Evolutionary conservation across 2,888 invertebrate genomes (phyloP), one percentile per base, ranked within the genome.

Genomic region (Coelinius sp.): DNA sequence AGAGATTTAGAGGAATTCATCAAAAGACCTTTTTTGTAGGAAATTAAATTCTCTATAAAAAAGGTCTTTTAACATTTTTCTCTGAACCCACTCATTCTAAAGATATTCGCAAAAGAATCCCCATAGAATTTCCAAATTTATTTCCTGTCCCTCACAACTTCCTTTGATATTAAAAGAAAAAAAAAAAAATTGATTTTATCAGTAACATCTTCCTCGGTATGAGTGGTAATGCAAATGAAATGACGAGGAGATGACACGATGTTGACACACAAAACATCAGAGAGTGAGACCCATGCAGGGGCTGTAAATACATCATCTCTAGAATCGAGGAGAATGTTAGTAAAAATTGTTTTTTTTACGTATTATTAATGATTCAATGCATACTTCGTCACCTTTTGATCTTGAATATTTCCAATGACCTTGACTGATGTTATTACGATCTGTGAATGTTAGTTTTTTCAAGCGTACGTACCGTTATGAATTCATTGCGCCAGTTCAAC

Each of bases 401-500:
- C n/a, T 67, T 67, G 4, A 10, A 41, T 0, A 49, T 46, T 41
- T 41, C 52, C 52, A 64, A 63, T 56, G 27, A 41, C 25, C 25
- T 20, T 68, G 53, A 62, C 17, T 49, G 17, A 63, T 38, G 31
- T 25, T 52, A 22, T 14, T 49, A 52, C 52, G 24, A 70, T 25
- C 10, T 41, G 46, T 66, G 20, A 59, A 44, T 67, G 52, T 67
- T 38, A 67, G 44, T n/a, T 53, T 52, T 49, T 27, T 66, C 62
- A 62, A 62, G 72, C 72, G 14, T 72, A 72, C 72, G 68, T 72
- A 72, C 72, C 72, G 24, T 71, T 53, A 72, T 68, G 53, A 64
- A 53, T 49, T 38, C 49, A 44, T 31, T 66, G 38, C 41, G 67
- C 52, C 31, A 52, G 63, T 52, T 71, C 25, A 72, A 68, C 68